A percentile compares a stretch with the other conserved stretches of the same genome.
phyloP scores from a whole-genome alignment of 2,888 invertebrate species.

The Nomada goodeniana region DNA sequence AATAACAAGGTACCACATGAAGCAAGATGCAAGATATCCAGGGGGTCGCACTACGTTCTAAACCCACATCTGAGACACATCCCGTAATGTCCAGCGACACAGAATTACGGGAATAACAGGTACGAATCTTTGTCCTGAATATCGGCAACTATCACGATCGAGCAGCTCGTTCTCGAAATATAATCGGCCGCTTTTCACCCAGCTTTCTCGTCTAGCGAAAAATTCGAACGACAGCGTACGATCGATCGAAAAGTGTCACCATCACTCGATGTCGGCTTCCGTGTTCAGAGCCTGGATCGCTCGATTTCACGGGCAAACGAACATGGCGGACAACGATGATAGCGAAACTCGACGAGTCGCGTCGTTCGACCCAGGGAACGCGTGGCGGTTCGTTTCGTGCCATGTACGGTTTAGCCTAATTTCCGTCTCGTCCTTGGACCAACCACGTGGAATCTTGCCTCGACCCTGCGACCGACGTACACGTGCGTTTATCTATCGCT shows the following conservation, averaged over 20 bases:
- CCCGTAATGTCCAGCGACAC: no score
- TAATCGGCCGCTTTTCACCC: slow-evolving; percentile 22
- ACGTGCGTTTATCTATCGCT: background rate
- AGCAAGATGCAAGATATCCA: no score
- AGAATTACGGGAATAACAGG: no score
- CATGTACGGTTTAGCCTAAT: slow-evolving; percentile 75
- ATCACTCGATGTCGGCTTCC: slow-evolving; percentile 5
- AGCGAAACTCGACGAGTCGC: background rate
- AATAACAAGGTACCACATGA: no score
- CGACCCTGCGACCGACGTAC: background rate
- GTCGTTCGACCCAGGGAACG: slow-evolving; percentile 48
- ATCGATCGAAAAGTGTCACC: slow-evolving; percentile 9
- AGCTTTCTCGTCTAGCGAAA: slow-evolving; percentile 32
- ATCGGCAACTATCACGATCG: slow-evolving; percentile 28
- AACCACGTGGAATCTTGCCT: slow-evolving; percentile 62
- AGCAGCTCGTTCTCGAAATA: slow-evolving; percentile 12
- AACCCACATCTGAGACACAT: no score
- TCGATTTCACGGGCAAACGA: slow-evolving; percentile 25
- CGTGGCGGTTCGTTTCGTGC: slow-evolving; percentile 59
- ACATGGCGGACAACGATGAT: background rate
- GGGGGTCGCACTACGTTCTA: no score
- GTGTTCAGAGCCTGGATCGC: background rate
- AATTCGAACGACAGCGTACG: background rate
- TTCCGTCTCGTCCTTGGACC: slow-evolving; percentile 64
- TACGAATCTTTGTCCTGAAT: slow-evolving; percentile 3